Evolutionary conservation across 2,797 vertebrate species (phyloP), one percentile per base, ranked within the genome.

Genomic region (Aeoliscus strigatus): DNA sequence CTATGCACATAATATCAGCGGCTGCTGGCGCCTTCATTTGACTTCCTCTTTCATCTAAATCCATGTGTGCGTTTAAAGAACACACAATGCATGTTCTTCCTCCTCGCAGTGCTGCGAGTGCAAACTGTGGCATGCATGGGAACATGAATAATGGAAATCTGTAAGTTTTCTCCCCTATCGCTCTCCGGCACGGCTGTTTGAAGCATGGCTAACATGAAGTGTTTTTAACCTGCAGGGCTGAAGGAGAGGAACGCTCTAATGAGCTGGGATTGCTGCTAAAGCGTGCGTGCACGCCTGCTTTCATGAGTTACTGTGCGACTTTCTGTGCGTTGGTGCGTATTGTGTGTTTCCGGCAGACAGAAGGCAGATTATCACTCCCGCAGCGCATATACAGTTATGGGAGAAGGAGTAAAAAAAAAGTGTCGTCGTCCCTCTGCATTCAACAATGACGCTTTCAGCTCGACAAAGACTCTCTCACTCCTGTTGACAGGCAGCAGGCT

Each of bases 181-280:
- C 40, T 46, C 60, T 34, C 23, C 31, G 39, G 31, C 43, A 25
- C 41, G 35, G 24, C 54, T 54, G 48, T 75, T 60, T 76, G 56
- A 68, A 69, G 41, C 57, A 26, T 34, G 29, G 52, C 56, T 64
- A 67, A 77, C 66, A 55, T 51, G 26, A 56, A 50, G 44, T 54
- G 69, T 75, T 71, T 75, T 66, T 57, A 60, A 79, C 70, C 74
- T 75, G 68, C 72, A 39, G 69, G 60, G 60, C 43, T 60, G 15
- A 66, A 27, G 51, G 25, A 68, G 37, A 53, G 49, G 45, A 57
- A 50, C 38, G 44, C 46, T 66, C 51, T 77, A 78, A 77, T 79
- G 60, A 80, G 72, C 60, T 43, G 32, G 31, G 58, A 60, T 63
- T 54, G 51, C 47, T 34, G 12, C 43, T 66, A 51, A 72, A 61